Conservation (phyloP, 2,113 vertebrate genomes). For the Aleadryas rufinucha region DNA sequence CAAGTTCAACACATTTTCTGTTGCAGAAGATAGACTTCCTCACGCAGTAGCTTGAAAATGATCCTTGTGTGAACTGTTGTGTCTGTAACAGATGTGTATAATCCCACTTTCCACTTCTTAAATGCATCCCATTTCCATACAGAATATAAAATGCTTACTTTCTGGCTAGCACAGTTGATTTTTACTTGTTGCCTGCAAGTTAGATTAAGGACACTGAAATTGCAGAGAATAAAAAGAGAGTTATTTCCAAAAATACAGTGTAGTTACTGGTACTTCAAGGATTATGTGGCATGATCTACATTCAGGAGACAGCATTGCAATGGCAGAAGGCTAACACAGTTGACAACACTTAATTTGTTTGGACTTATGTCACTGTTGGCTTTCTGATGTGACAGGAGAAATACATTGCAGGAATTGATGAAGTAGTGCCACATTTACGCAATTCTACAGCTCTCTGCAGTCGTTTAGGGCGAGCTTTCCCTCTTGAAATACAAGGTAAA, state of each 20-base stretch:
- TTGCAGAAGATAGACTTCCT: not conserved
- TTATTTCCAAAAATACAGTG: slow-evolving; percentile 18
- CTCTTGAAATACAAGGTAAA: not conserved
- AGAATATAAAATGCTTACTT: not conserved
- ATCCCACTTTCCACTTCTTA: not conserved
- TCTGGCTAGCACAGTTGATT: not conserved
- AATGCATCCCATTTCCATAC: not conserved
- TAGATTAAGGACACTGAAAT: not conserved
- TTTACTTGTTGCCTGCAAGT: not conserved
- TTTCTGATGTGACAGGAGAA: slow-evolving; percentile 40
- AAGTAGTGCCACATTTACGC: not conserved
- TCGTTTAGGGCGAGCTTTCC: not conserved
- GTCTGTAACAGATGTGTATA: not conserved
- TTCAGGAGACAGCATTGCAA: slow-evolving; percentile 2
- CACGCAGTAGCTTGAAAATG: not conserved
- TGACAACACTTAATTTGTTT: slow-evolving; percentile 52
- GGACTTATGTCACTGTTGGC: slow-evolving; percentile 17
- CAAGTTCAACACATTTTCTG: not conserved
- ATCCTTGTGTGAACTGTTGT: not conserved
- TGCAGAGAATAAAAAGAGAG: not conserved
- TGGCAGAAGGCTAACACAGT: slow-evolving; percentile 19
- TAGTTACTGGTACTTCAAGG: not conserved
- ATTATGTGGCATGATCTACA: slow-evolving; percentile 7
- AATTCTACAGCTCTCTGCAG: not conserved
- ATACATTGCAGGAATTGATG: not conserved